A percentile compares a stretch with the other conserved stretches of the same genome.
These are phyloP conservation scores for Sphenopsis melanotis DNA, from an alignment of 2,797 vertebrate genomes.

Conservation along the genomic window DNA sequence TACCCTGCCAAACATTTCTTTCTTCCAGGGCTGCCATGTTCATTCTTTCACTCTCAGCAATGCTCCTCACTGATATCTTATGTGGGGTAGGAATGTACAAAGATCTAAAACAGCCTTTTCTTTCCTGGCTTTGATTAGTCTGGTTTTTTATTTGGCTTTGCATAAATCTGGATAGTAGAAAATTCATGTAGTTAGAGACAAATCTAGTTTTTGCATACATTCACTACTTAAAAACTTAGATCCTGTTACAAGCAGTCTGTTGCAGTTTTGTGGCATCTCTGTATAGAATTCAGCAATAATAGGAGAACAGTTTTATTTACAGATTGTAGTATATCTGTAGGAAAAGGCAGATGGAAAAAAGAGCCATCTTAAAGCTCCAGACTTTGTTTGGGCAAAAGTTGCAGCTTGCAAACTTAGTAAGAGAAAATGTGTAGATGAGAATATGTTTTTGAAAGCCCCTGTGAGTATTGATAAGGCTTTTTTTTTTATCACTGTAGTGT, in stretches of 20 bases:
- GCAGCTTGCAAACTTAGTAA: neutral
- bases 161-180: neutral
- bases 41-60: neutral
- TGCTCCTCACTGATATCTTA: neutral
- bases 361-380: neutral
- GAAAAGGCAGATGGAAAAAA: neutral
- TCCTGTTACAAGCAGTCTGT: neutral
- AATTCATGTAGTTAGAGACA: neutral
- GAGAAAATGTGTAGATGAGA: neutral
- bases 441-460: neutral
- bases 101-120: neutral
- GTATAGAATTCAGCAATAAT: neutral
- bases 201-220: neutral
- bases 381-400: neutral
- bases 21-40: neutral
- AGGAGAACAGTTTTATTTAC: neutral
- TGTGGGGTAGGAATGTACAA: neutral
- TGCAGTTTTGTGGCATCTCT: neutral
- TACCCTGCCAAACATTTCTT: neutral
- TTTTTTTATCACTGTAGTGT: neutral
- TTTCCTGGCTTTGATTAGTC: neutral
- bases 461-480: neutral
- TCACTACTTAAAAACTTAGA: neutral
- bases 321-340: neutral
- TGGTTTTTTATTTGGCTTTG: neutral